These are phyloP conservation scores for Phthorimaea operculella DNA, from an alignment of 1,140 invertebrate species.

Conservation along the genomic window DNA sequence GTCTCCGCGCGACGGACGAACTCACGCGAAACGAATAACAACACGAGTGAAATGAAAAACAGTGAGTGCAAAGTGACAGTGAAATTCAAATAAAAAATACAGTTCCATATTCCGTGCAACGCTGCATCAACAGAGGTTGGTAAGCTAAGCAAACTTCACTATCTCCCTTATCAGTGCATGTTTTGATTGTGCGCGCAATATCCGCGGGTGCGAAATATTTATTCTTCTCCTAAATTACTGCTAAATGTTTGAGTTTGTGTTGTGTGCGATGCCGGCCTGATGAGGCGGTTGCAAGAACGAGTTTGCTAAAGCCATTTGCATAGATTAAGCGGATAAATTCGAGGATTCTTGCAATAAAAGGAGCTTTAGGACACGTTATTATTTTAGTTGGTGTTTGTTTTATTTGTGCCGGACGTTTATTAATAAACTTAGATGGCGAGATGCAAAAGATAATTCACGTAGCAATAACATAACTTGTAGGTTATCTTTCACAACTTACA, in stretches of 20 bases:
- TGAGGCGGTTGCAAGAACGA: constrained; percentile 1
- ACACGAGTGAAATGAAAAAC: constrained; percentile 29
- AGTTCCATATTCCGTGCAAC: constrained; percentile 24
- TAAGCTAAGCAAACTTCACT: constrained; percentile 37
- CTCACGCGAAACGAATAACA: constrained; percentile 11
- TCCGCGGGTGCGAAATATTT: constrained; percentile 29
- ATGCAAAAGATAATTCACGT: too few species aligned
- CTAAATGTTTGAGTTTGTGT: neutral
- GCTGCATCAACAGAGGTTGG: constrained; percentile 48
- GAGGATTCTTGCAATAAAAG: neutral
- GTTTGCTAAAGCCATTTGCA: neutral
- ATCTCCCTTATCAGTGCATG: constrained; percentile 46
- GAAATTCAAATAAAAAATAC: constrained; percentile 22
- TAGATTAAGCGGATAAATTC: neutral
- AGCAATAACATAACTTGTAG: too few species aligned
- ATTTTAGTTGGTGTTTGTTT: too few species aligned
- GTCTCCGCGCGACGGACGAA: constrained; percentile 26
- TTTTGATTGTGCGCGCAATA: constrained; percentile 40
- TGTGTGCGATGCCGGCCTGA: neutral
- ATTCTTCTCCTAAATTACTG: neutral
- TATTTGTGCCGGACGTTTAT: too few species aligned
- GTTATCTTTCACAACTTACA: too few species aligned
- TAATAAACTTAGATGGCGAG: too few species aligned
- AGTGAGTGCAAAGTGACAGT: constrained; percentile 48
- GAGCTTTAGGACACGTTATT: neutral